A percentile compares a stretch with the other conserved stretches of the same genome.
phyloP scores from a whole-genome alignment of 2,888 invertebrate genomes.

The Acheta domesticus region DNA sequence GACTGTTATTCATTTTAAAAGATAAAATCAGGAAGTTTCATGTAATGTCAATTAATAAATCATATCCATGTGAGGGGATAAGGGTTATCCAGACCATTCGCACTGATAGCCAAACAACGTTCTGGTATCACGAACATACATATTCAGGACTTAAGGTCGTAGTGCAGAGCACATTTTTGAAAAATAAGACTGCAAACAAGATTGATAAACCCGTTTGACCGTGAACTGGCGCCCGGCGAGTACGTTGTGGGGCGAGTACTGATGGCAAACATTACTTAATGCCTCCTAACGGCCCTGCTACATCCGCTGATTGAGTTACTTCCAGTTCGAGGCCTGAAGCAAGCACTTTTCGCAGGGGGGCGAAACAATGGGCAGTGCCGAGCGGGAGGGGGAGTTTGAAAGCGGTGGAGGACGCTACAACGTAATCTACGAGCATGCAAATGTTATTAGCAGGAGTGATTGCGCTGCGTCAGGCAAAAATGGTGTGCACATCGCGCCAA shows the following conservation, averaged over 20 bases:
- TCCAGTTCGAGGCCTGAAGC: background rate
- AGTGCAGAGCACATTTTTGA: too few relatives aligned
- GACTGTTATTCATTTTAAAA: too few relatives aligned
- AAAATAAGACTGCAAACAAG: background rate
- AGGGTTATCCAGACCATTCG: too few relatives aligned
- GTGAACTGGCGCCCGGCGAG: background rate
- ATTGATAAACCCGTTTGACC: background rate
- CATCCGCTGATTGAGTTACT: background rate
- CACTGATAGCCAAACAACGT: background rate
- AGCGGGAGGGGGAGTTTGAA: background rate
- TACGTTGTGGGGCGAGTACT: background rate
- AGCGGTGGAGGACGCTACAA: background rate
- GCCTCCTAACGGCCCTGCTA: background rate
- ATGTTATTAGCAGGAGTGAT: conserved; percentile 6
- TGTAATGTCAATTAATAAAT: too few relatives aligned
- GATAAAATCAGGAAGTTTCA: too few relatives aligned
- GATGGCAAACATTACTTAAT: conserved; percentile 4
- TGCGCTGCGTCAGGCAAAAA: too few relatives aligned
- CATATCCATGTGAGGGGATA: too few relatives aligned
- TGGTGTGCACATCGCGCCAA: too few relatives aligned
- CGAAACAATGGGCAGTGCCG: background rate
- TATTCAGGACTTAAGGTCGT: background rate
- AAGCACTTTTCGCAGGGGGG: conserved; percentile 2
- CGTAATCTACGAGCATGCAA: background rate
- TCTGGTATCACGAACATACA: background rate